Conservation (phyloP, 2,888 invertebrate species). For the Ornithoptera priamus region DNA sequence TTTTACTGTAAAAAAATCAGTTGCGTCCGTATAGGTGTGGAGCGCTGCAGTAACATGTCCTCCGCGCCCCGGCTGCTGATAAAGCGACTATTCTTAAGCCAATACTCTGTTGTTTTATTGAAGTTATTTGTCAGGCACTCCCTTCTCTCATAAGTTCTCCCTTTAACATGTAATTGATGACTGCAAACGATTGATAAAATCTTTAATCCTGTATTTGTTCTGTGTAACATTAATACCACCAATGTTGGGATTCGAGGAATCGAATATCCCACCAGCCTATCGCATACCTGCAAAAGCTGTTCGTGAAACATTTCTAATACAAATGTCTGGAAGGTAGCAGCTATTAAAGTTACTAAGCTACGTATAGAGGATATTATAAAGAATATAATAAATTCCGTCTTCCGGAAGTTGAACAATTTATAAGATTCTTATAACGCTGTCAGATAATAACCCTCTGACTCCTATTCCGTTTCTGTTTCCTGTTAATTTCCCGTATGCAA, state of each 20-base stretch:
- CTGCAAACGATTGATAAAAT: constrained; percentile 31
- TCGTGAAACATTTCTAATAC: too few species aligned
- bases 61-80: constrained; percentile 56
- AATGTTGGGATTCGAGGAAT: too few species aligned
- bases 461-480: constrained; percentile 39
- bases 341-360: too few species aligned
- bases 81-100: constrained; percentile 58
- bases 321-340: too few species aligned
- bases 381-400: not conserved
- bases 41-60: constrained; percentile 39
- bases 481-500: constrained; percentile 51
- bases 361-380: too few species aligned
- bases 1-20: constrained; percentile 6
- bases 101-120: constrained; percentile 62
- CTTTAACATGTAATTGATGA: constrained; percentile 35
- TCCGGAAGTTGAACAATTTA: constrained; percentile 10
- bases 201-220: constrained; percentile 1
- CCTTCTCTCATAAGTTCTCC: constrained; percentile 33
- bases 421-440: constrained; percentile 26
- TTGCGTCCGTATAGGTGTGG: constrained; percentile 43
- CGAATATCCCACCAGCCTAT: too few species aligned
- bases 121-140: constrained; percentile 55
- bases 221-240: not conserved
- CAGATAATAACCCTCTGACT: constrained; percentile 22
- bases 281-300: too few species aligned